A percentile compares a stretch with the other conserved stretches of the same genome.
phyloP scores from a whole-genome alignment of 1,140 invertebrate species.

The Latrodectus geometricus region DNA sequence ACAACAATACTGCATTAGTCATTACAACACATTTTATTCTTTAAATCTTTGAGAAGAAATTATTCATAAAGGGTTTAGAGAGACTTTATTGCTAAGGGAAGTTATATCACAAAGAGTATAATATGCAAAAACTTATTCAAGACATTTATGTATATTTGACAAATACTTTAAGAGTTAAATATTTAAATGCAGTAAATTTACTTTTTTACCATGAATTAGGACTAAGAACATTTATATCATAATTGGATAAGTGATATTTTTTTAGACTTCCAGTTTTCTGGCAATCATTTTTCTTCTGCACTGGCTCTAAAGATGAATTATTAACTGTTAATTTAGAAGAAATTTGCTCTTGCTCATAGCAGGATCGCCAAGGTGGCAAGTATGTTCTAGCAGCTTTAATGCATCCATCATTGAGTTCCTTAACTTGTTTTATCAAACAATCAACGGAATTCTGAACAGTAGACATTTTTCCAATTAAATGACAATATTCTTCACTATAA shows the following conservation, averaged over 20 bases:
- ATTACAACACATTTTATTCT: too few species aligned
- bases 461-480: neutral
- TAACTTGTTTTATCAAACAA: neutral
- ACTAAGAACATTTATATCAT: neutral
- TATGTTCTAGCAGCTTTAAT: neutral
- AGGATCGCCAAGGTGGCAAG: neutral
- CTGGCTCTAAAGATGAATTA: neutral
- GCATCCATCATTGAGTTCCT: neutral
- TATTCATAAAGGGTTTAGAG: too few species aligned
- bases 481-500: neutral
- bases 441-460: neutral
- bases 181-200: too few species aligned
- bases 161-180: too few species aligned
- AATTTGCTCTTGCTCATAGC: neutral
- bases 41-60: too few species aligned
- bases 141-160: too few species aligned
- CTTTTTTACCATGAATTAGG: neutral
- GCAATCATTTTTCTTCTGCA: neutral
- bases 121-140: too few species aligned
- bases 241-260: neutral
- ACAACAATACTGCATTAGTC: too few species aligned
- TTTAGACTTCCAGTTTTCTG: neutral
- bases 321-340: neutral
- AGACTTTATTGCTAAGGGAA: too few species aligned
- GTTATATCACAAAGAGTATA: too few species aligned